phyloP scores from a whole-genome alignment of 2,797 vertebrate species.

The Malacoctenus gilli region DNA sequence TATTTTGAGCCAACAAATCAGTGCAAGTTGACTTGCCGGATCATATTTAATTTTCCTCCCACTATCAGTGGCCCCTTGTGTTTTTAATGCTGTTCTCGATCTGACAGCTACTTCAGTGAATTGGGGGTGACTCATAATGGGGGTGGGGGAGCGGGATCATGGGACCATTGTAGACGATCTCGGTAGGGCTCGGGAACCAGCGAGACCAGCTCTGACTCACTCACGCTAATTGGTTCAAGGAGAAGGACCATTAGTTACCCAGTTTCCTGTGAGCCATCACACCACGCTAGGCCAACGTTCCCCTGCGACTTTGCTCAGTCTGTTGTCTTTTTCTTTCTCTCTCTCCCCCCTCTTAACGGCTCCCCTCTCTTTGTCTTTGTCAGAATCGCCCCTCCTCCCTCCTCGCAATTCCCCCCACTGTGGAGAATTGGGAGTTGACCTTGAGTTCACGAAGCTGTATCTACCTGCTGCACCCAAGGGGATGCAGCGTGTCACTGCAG shows the following conservation, averaged over 20 bases:
- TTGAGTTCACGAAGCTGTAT: constrained; percentile 43
- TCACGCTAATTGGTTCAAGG: constrained; percentile 49
- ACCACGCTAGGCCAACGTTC: constrained; percentile 30
- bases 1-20: neutral
- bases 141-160: constrained; percentile 39
- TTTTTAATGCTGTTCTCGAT: neutral
- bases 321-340: constrained; percentile 11
- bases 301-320: constrained; percentile 18
- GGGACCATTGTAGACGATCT: constrained; percentile 34
- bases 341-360: constrained; percentile 7
- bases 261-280: constrained; percentile 45
- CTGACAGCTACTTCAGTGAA: neutral
- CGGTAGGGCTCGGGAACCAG: constrained; percentile 40
- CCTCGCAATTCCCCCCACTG: constrained; percentile 12
- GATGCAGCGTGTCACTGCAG: constrained; percentile 30
- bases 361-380: constrained; percentile 21
- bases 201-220: constrained; percentile 63
- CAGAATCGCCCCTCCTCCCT: constrained; percentile 12
- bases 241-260: constrained; percentile 62
- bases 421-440: constrained; percentile 47
- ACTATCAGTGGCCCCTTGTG: neutral
- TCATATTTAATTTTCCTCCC: constrained; percentile 4
- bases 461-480: constrained; percentile 47
- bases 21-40: neutral
- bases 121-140: constrained; percentile 3